Conservation (phyloP, 2,113 vertebrate genomes). For the Trematomus loennbergii region DNA sequence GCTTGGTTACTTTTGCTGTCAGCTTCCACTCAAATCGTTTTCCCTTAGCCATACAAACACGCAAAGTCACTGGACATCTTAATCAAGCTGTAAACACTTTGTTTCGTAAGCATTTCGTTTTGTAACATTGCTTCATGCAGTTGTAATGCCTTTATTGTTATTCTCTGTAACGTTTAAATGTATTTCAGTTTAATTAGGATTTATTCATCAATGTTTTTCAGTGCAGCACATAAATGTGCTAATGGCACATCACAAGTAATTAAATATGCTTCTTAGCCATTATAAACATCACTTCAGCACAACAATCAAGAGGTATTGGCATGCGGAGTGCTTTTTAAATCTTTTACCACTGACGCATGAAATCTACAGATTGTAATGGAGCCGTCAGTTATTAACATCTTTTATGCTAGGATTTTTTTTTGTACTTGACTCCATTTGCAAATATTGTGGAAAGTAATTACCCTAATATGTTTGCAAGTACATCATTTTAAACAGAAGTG, state of each 20-base stretch:
- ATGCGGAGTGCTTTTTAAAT: conserved; percentile 1
- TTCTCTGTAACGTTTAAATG: too few species aligned
- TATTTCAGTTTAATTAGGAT: too few species aligned
- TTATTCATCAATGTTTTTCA: too few species aligned
- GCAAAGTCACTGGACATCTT: too few species aligned
- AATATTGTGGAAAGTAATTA: neutral
- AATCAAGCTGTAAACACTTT: too few species aligned
- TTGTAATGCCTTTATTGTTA: too few species aligned
- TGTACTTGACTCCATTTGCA: conserved; percentile 8
- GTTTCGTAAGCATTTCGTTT: too few species aligned
- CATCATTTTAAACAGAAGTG: neutral
- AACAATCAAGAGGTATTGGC: neutral
- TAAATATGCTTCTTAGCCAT: neutral
- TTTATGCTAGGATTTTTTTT: conserved; percentile 6
- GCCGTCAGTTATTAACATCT: conserved; percentile 11
- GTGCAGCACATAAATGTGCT: neutral
- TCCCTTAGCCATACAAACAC: too few species aligned
- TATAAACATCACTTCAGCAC: neutral
- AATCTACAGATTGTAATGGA: conserved; percentile 22
- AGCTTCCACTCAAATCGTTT: too few species aligned
- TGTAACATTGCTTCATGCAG: too few species aligned
- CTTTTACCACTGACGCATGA: conserved; percentile 18
- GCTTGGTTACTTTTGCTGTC: too few species aligned
- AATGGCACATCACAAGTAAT: conserved; percentile 24
- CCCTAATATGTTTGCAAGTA: too few species aligned